Evolutionary conservation across 37 sponge, comb jelly and placozoan species (phyloP), one percentile per base, ranked within the genome.

Genomic region (Oopsacas minuta): DNA sequence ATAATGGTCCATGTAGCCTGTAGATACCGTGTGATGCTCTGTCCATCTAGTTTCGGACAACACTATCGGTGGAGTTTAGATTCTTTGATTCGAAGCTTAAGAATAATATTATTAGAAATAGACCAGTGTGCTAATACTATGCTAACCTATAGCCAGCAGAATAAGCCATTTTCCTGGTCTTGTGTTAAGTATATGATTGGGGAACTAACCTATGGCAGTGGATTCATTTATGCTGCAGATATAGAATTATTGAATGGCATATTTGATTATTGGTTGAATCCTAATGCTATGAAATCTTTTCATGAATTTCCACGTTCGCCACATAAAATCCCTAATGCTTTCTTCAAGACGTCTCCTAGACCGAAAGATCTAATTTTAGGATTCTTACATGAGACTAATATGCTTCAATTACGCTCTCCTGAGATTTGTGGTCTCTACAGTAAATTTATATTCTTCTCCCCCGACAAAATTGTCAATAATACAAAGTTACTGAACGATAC

Each of bases 401-500:
- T 25, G 75, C 3, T 61, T 10, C 20, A 25, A 25, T 25, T 61
- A 5, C 20, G 30, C 28, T 61, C 75, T 10, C 75, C 75, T 61
- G 75, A 61, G 28, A 61, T 61, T 25, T 61, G 75, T 61, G 75
- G 75, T 61, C 30, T 61, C 22, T 61, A 20, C 28, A 61, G 30
- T 34, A 61, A 61, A 61, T 25, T 12, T 25, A 5, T 20, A 12
- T 61, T n/a, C 30, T 61, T n/a, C 30, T 61, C 30, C 28, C 75
- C 20, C 22, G 75, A 61, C 22, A 61, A 61, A n/a, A 61, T 61
- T 20, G 75, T 61, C 22, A n/a, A 61, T 61, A 10, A 61, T 10
- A 61, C 75, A 25, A 61, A 61, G 75, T 32, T 61, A 61, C 28
- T 61, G 75, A 61, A 61, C 28, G 75, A 61, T 61, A 61, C 75